A percentile compares a stretch with the other conserved stretches of the same genome.
Conservation (phyloP, 1,140 invertebrate genomes). For the Papilio helenus region DNA sequence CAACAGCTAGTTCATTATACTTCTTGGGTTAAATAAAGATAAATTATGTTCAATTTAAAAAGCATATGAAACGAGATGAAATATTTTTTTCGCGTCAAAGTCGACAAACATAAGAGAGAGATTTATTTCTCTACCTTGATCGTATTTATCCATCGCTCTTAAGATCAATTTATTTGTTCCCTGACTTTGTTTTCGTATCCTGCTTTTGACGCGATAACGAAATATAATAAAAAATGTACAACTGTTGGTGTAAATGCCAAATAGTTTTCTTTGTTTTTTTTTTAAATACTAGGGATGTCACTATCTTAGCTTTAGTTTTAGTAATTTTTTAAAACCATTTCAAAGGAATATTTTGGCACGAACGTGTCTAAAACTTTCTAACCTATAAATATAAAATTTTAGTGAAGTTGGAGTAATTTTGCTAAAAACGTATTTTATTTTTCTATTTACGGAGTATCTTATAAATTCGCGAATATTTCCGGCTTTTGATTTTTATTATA, state of each 20-base stretch:
- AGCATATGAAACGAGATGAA: neutral
- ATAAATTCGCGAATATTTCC: neutral
- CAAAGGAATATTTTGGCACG: no score
- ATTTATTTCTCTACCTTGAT: neutral
- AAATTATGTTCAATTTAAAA: neutral
- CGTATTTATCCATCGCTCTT: neutral
- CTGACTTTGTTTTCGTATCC: conserved; percentile 3
- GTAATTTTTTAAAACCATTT: no score
- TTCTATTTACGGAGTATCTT: neutral
- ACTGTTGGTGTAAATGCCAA: neutral
- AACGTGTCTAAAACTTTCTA: no score
- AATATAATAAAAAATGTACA: neutral
- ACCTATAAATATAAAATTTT: no score
- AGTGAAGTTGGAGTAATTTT: no score
- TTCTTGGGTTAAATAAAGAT: neutral
- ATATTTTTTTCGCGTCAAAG: neutral
- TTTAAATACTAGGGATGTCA: no score
- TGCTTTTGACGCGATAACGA: neutral
- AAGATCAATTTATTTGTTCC: neutral
- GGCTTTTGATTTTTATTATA: neutral
- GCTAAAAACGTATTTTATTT: no score
- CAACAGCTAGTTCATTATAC: no score
- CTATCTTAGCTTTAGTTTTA: no score
- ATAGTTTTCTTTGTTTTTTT: no score
- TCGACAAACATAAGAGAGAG: neutral